A percentile compares a stretch with the other conserved stretches of the same genome.
phyloP scores from a whole-genome alignment of 2,888 invertebrate genomes.

The Cylindroiulus punctatus region DNA sequence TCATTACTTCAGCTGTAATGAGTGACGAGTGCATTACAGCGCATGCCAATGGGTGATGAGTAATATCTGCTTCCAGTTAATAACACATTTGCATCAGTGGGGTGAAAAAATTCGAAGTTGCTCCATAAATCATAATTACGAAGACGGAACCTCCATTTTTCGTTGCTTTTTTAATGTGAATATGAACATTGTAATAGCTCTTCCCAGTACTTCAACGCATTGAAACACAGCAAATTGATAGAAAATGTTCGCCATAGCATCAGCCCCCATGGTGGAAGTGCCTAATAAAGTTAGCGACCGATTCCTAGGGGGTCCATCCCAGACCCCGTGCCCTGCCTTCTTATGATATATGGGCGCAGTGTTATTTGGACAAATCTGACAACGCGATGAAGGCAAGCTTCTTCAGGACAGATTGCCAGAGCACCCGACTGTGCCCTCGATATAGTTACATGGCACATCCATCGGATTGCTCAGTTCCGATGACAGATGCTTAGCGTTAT shows the following conservation, averaged over 20 bases:
- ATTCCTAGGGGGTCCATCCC: not conserved
- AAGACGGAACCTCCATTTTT: not conserved
- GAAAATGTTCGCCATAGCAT: not conserved
- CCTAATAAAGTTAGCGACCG: not conserved
- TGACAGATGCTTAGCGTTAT: constrained; percentile 55
- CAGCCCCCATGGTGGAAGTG: not conserved
- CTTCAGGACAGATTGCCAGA: not conserved
- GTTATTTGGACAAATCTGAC: constrained; percentile 9
- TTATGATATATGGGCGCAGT: not conserved
- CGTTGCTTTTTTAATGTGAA: no score
- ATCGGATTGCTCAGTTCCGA: constrained; percentile 43
- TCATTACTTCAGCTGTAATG: not conserved
- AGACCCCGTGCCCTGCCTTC: no score
- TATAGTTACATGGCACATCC: constrained; percentile 18
- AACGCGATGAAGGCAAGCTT: constrained; percentile 20
- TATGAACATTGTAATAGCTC: no score
- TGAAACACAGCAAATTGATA: not conserved
- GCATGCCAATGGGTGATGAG: not conserved
- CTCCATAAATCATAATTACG: not conserved
- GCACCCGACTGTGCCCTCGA: not conserved
- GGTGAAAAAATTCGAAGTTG: not conserved
- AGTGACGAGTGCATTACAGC: not conserved
- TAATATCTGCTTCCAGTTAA: constrained; percentile 18
- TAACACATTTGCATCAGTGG: not conserved
- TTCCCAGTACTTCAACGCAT: not conserved